Percentiles rank a stretch among this genome's conserved stretches.
Conservation (phyloP, 2,888 invertebrate genomes). For the Rhaphigaster nebulosa region DNA sequence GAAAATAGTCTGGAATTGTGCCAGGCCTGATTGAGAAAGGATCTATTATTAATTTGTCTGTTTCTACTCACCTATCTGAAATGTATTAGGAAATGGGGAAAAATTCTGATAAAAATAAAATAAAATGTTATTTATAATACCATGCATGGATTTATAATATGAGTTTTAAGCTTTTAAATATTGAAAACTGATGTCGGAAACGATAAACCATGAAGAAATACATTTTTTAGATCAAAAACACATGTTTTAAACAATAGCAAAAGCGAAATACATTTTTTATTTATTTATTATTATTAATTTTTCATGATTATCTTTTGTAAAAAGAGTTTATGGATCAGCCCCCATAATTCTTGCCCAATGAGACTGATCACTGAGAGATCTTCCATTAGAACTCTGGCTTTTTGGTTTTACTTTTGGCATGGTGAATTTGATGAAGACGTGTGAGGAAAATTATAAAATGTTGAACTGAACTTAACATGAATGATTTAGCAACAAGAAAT, state of each 20-base stretch:
- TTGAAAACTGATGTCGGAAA: background rate
- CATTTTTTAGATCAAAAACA: background rate
- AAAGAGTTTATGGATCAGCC: too few species aligned
- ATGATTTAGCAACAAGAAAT: too few species aligned
- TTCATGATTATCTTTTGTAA: too few species aligned
- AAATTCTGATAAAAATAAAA: background rate
- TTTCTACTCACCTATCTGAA: conserved; percentile 26
- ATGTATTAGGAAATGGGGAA: background rate
- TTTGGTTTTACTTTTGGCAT: too few species aligned
- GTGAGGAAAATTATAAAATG: too few species aligned
- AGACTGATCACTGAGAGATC: too few species aligned
- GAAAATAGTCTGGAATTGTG: conserved; percentile 12
- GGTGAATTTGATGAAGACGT: too few species aligned
- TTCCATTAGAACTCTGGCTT: too few species aligned
- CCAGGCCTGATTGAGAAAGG: conserved; percentile 43
- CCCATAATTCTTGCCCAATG: too few species aligned
- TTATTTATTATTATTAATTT: background rate
- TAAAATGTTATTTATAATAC: background rate
- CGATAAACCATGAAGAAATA: background rate
- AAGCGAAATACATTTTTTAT: background rate
- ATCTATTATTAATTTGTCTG: conserved; percentile 45
- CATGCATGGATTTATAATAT: background rate
- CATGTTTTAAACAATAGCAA: background rate
- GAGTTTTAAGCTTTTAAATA: background rate
- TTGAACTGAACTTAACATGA: too few species aligned